phyloP scores from a whole-genome alignment of 2,113 vertebrate genomes.

The Lucifuga dentata region DNA sequence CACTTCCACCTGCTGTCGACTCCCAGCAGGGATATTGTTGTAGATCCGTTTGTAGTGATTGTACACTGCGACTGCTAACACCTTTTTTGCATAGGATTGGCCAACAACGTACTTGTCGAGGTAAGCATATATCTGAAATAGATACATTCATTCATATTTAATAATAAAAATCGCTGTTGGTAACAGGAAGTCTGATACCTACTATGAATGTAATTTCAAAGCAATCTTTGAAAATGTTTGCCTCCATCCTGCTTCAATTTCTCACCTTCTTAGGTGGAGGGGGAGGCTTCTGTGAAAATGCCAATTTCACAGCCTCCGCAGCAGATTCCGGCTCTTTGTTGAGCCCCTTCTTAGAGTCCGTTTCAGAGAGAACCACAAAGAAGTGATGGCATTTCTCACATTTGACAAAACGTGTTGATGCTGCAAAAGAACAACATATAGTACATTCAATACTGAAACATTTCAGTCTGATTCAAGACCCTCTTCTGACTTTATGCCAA shows the following conservation, averaged over 20 bases:
- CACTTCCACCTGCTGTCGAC: conserved; percentile 91
- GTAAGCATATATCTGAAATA: conserved; percentile 94
- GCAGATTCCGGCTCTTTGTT: conserved; percentile 95
- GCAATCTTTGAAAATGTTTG: background rate
- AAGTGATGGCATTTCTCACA: conserved; percentile 99
- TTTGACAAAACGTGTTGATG: conserved; percentile 97
- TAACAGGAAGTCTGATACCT: background rate
- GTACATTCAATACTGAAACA: conserved; percentile 2
- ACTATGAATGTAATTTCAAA: background rate
- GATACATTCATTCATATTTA: background rate
- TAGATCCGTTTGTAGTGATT: conserved; percentile 99
- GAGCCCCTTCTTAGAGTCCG: conserved; percentile 96
- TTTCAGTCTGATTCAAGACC: background rate
- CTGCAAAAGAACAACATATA: conserved; percentile 68
- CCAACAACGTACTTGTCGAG: conserved; percentile 98
- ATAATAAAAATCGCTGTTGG: background rate
- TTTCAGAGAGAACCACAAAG: conserved; percentile 97
- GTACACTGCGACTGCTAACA: conserved; percentile 97
- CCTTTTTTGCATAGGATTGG: conserved; percentile 98
- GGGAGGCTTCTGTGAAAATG: conserved; percentile 95
- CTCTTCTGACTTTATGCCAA: background rate
- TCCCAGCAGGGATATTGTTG: conserved; percentile 94
- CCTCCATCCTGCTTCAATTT: conserved; percentile 11
- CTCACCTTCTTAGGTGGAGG: conserved; percentile 96
- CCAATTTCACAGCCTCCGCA: conserved; percentile 93